Base-by-base conservation (phyloP, 2,113 vertebrate species). In the Chinchilla lanigera region DNA sequence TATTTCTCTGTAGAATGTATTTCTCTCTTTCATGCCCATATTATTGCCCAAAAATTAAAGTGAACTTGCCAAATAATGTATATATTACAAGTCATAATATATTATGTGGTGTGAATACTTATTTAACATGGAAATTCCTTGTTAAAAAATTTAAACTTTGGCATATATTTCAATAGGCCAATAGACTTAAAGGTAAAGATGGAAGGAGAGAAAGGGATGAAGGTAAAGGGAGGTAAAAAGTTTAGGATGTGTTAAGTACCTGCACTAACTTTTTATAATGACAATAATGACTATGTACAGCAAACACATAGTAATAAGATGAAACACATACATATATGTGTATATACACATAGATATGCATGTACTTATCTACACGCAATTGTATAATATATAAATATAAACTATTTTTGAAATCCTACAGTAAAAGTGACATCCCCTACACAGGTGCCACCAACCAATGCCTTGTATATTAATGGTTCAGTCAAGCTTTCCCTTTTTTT, bases 391-490 rank as follows among this genome's bases (percentile, higher is more conserved):
- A n/a, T 35, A 24, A 22, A n/a, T 63, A 65, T 84, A 47, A 30
- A n/a, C 35, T 44, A 24, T 14, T 20, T 20, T 5, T 85, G 3
- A 78, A 26, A 14, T 33, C 7, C 61, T 3, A 71, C 3, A 75
- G 1, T 47, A 85, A 73, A 44, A 85, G 4, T 28, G 4, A 28
- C 17, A 56, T 0, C 1, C 11, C 17, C 47, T 6, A 12, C 5
- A 1, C 0, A 60, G 1, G 3, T 28, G 30, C 10, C 24, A 9
- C 16, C 20, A 26, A 35, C 28, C 20, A 28, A 61, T 28, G 28
- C 1, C 11, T 0, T 41, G 8, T 1, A 65, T 19, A n/a, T 67
- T 20, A 26, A 7, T 35, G 17, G 17, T 38, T 81, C n/a, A 33
- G 0, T 60, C 2, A 44, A 47, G 1, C 0, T 67, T 9, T 65